Evolutionary conservation across 2,113 vertebrate genomes (phyloP), one percentile per base, ranked within the genome.

Genomic region (Phylloscopus trochilus): DNA sequence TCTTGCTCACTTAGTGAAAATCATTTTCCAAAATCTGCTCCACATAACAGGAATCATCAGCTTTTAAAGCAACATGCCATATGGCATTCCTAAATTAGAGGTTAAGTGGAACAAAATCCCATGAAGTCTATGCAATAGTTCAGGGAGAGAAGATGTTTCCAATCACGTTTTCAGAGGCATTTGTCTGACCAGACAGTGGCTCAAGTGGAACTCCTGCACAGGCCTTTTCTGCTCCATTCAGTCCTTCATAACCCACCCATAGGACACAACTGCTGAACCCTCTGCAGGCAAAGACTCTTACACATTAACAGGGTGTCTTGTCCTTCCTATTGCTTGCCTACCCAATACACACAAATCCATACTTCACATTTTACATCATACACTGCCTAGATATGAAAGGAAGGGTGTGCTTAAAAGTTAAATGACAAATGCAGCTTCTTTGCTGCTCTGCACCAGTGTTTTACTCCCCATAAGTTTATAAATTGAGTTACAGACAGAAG

Each of bases 241-340:
- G 28, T 21, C 16, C 44, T n/a, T 68, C 17, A 11, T 4, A 69
- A 58, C 2, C 20, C 51, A n/a, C 5, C 8, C 12, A 19, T 4
- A 10, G 66, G 51, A 58, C 4, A 62, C 0, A 0, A 22, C 41
- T 21, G n/a, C 46, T 52, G 0, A 0, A 24, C 30, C 15, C 18
- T 5, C 33, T 15, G 27, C 41, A 47, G 35, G 53, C 18, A 78
- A n/a, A 56, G 2, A 10, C 6, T 16, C 37, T 58, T 13, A 37
- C 7, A 24, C 1, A 0, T 46, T 33, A 64, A 47, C 59, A 39
- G 15, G 0, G 0, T 22, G 13, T 23, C 43, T 80, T 35, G 11
- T 24, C 23, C 30, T 51, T 81, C 46, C 33, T 39, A 2, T 37
- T 73, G 28, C 7, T 70, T 24, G 59, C 59, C 60, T 30, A 52